These are phyloP conservation scores for Chalcosyrphus nemorum DNA, from an alignment of 2,888 invertebrate species.

Conservation along the genomic window DNA sequence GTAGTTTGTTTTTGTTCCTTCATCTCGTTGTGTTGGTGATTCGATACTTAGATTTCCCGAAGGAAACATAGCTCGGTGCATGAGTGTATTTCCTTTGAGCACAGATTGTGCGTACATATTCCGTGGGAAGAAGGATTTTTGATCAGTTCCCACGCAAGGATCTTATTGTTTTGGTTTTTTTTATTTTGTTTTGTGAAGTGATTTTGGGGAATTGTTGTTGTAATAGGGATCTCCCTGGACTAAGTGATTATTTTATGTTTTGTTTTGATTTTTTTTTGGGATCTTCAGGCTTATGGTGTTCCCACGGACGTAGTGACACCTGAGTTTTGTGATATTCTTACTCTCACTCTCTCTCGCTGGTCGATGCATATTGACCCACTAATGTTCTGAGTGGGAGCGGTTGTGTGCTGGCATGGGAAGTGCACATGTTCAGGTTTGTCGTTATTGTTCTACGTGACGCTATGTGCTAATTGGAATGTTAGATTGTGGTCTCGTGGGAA, in stretches of 20 bases:
- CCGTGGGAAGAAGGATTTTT: constrained; percentile 78
- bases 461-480: constrained; percentile 29
- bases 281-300: constrained; percentile 16
- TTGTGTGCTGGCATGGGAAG: constrained; percentile 10
- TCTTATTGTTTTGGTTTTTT: no score
- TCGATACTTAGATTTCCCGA: constrained; percentile 59
- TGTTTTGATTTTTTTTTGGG: constrained; percentile 21
- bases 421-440: constrained; percentile 33
- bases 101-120: constrained; percentile 73
- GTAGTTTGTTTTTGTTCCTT: constrained; percentile 13
- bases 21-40: constrained; percentile 23
- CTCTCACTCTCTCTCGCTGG: neutral
- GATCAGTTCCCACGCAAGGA: constrained; percentile 78
- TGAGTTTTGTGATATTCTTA: constrained; percentile 30
- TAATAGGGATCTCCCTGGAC: neutral
- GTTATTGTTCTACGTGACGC: constrained; percentile 12
- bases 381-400: neutral
- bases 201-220: constrained; percentile 45
- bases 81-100: constrained; percentile 54
- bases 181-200: constrained; percentile 5
- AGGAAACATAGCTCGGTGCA: constrained; percentile 60
- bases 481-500: constrained; percentile 24
- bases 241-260: constrained; percentile 24
- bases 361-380: neutral
- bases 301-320: constrained; percentile 43